A percentile compares a stretch with the other conserved stretches of the same genome.
Evolutionary conservation across 2,113 vertebrate genomes (phyloP).

Genomic region (Labeo catla): DNA sequence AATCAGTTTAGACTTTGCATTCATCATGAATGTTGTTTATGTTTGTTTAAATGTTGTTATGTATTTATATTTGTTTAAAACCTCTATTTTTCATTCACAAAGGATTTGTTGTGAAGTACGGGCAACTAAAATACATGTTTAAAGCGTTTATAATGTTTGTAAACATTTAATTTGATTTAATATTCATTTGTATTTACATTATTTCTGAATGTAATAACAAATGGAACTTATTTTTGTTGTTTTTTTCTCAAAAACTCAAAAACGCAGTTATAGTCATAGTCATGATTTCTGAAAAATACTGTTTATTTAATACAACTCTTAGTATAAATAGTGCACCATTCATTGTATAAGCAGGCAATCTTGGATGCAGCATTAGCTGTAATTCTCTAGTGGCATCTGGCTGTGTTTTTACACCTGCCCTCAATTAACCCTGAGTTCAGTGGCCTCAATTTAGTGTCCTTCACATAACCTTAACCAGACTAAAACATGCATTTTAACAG

Average conservation of each 20-base stretch:
- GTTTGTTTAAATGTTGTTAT: no score
- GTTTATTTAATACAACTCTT: background rate
- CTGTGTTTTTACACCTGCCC: slow-evolving; percentile 54
- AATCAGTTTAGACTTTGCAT: no score
- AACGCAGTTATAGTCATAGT: background rate
- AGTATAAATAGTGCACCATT: background rate
- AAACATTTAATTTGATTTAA: background rate
- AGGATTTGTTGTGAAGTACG: background rate
- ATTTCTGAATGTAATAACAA: background rate
- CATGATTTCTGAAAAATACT: background rate
- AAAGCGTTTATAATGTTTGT: background rate
- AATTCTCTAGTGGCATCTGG: slow-evolving; percentile 15
- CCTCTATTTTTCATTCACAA: background rate
- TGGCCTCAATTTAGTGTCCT: background rate
- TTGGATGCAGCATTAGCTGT: background rate
- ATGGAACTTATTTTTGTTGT: no score
- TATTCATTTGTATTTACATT: background rate
- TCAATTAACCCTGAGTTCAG: slow-evolving; percentile 35
- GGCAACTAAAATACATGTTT: background rate
- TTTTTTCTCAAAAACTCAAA: no score
- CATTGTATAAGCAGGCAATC: background rate
- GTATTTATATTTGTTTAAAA: no score
- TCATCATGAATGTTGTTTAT: no score
- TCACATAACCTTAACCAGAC: slow-evolving; percentile 31
- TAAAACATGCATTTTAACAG: slow-evolving; percentile 21